phyloP scores from a whole-genome alignment of 2,113 vertebrate species.

The Otus sunia region DNA sequence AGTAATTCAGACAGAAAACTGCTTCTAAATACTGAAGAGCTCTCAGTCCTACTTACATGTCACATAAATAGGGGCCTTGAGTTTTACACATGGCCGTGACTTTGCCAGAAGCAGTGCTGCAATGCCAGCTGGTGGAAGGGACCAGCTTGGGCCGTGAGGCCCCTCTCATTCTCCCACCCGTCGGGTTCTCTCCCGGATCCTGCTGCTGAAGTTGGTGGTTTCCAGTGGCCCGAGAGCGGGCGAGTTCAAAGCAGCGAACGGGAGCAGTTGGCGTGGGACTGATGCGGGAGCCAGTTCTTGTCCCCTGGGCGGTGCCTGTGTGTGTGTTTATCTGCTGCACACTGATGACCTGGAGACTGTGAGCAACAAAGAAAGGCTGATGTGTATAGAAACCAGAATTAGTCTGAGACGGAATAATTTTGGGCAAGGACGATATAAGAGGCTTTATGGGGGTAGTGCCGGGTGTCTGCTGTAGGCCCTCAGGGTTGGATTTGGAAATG shows the following conservation, averaged over 20 bases:
- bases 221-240: background rate
- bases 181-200: accelerated
- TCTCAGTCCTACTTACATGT: no score
- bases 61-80: background rate
- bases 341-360: background rate
- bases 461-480: background rate
- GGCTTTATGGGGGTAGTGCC: background rate
- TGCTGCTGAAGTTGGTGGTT: background rate
- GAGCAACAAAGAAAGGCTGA: background rate
- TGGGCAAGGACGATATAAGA: background rate
- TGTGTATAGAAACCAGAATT: background rate
- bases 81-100: background rate
- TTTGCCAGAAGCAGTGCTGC: background rate
- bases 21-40: background rate
- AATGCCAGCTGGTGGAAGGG: background rate
- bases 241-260: background rate
- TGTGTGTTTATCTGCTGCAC: accelerated
- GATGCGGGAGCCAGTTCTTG: background rate
- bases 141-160: accelerated
- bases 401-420: background rate
- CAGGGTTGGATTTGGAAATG: background rate
- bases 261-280: background rate
- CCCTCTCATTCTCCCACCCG: accelerated
- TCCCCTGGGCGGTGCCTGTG: background rate
- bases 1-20: background rate